Evolutionary conservation across 30 jellyfish, hydroid and myxozoan genomes (phyloP).

Genomic region (Morbakka virulenta): DNA sequence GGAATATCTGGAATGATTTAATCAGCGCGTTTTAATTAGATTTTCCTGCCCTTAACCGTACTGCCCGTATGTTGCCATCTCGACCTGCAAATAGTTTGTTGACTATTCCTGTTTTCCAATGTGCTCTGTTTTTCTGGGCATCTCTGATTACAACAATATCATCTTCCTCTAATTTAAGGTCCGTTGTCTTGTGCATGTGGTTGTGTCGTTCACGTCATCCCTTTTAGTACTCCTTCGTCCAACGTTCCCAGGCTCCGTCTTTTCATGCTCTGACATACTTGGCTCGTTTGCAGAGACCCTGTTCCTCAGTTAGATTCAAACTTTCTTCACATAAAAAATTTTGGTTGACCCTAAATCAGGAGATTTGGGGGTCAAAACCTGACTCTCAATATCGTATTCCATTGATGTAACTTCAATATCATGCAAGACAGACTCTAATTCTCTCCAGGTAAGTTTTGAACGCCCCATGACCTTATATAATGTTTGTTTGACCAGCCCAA

Average conservation of each 20-base stretch:
- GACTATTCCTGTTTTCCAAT: too few relatives aligned
- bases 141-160: too few relatives aligned
- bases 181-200: too few relatives aligned
- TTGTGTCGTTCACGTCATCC: too few relatives aligned
- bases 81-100: too few relatives aligned
- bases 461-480: constrained; percentile 23
- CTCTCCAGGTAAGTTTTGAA: not conserved
- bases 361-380: constrained; percentile 37
- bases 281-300: constrained; percentile 28
- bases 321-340: constrained; percentile 6
- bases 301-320: not conserved
- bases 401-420: constrained; percentile 21
- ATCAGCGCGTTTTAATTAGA: too few relatives aligned
- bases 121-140: too few relatives aligned
- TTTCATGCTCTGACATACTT: constrained; percentile 18
- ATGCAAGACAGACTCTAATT: constrained; percentile 11
- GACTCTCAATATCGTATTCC: constrained; percentile 35
- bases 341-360: constrained; percentile 32
- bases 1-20: too few relatives aligned
- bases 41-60: too few relatives aligned
- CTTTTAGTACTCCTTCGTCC: constrained; percentile 53
- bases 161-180: too few relatives aligned
- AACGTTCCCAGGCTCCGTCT: constrained; percentile 26
- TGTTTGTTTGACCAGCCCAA: constrained; percentile 41
- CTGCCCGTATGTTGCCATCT: too few relatives aligned